Evolutionary conservation across 2,113 vertebrate genomes (phyloP), one percentile per base, ranked within the genome.

Genomic region (Dromaius novaehollandiae): DNA sequence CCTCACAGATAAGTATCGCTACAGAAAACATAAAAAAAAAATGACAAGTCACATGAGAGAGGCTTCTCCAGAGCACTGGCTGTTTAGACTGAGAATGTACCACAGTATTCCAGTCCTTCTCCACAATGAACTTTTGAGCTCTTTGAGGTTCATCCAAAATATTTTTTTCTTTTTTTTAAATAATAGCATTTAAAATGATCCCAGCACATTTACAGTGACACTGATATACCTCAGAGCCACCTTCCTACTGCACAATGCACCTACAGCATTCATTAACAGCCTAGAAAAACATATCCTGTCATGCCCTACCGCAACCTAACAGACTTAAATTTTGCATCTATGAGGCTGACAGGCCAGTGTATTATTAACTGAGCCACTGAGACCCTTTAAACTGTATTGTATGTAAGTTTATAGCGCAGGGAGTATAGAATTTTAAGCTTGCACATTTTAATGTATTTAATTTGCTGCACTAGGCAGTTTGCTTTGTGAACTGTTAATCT

Each of bases 401-500:
- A 88, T 89, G 90, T 80, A 91, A 89, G 94, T 96, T 97, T 97
- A 96, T 92, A 95, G 89, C 24, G 8, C 80, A 92, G 95, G 95
- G 74, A 97, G 95, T 94, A 83, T 75, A 61, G 88, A 97, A 97
- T 94, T 92, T 97, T 97, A 97, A 97, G 87, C 87, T 94, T 96
- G 97, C 97, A 93, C 74, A 94, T 95, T 98, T 98, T 97, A 97
- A 97, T 97, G 93, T 97, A 97, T 98, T 98, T 98, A 97, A 98
- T 98, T 97, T 97, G 96, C 93, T 46, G 44, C 91, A 95, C 96
- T 98, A 70, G 93, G 92, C 96, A 96, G 95, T 97, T 96, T 97
- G 97, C 98, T 98, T 97, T 97, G 92, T 95, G 96, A 98, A 97
- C 95, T 97, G 97, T 97, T 98, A 98, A 98, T 98, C 96, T 98